Evolutionary conservation across 2,113 vertebrate species (phyloP), one percentile per base, ranked within the genome.

Genomic region (Sisor rabdophorus): DNA sequence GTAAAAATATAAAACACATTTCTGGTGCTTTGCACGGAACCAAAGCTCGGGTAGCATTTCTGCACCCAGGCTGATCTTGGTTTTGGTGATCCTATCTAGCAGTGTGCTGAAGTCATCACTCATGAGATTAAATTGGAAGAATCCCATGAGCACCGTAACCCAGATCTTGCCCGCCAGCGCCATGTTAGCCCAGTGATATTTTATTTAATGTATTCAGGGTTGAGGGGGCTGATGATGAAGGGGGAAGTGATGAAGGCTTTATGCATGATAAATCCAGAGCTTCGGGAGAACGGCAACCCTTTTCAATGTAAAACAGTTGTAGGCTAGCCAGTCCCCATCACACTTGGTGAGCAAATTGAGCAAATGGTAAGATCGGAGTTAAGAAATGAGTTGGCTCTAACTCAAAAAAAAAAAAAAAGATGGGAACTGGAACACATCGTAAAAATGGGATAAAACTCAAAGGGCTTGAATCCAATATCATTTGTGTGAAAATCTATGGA

Each of bases 41-140:
- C 53, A 20, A n/a, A 20, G 63, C 40, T 11, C 8, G 11, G 26
- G 50, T 44, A 55, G 19, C 58, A 63, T 52, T 58, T 71, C 53
- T 56, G 32, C 9, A 44, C 40, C 36, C 22, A 56, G 60, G 85
- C 65, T 88, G 88, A 87, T 55, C 87, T 85, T 78, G 84, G 84
- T 88, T 85, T 69, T 80, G 83, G 82, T 79, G 88, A 87, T 86
- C 87, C 84, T 89, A 80, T 85, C 86, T 79, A 44, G 73, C 54
- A 80, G 81, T 79, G 82, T 82, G 84, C 78, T 80, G 88, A 89
- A 89, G 87, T 91, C 91, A 90, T 91, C 88, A 89, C 86, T 91
- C 89, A 91, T 90, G 88, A 91, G 91, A 92, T 92, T 91, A 91
- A 91, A 89, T 83, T 88, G 61, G 83, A 88, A 76, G 84, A 88